Percentiles rank a stretch among this genome's conserved stretches.
Evolutionary conservation across 2,888 invertebrate genomes (phyloP).

Genomic region (Sericinus montela): DNA sequence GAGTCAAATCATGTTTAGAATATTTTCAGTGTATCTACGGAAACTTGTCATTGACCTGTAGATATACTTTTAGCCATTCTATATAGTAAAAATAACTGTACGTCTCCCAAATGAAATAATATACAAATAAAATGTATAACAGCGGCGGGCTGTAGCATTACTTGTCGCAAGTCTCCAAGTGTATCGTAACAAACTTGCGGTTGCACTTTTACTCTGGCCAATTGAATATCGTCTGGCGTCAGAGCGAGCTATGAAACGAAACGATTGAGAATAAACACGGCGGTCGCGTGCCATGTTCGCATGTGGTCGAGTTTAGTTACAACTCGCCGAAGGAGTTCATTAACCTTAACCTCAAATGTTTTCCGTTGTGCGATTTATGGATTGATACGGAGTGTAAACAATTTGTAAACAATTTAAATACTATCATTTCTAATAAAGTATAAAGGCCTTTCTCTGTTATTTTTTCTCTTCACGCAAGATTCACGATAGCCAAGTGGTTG

Average conservation of each 20-base stretch:
- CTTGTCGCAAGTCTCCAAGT: constrained; percentile 5
- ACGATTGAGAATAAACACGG: constrained; percentile 2
- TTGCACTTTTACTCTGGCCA: constrained; percentile 26
- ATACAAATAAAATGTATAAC: neutral
- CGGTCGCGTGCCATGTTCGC: neutral
- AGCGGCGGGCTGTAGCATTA: neutral
- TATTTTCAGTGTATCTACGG: no score
- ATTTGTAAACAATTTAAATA: no score
- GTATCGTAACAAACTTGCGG: constrained; percentile 23
- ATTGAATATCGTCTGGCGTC: constrained; percentile 1
- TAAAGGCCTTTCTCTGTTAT: no score
- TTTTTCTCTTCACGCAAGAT: no score
- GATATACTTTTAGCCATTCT: no score
- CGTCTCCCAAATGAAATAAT: no score
- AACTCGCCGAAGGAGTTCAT: constrained; percentile 3
- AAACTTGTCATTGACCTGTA: no score
- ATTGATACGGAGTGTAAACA: neutral
- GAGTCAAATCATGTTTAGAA: no score
- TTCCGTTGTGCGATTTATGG: neutral
- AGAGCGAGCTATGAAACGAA: constrained; percentile 3
- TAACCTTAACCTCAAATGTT: constrained; percentile 4
- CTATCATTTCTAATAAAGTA: no score
- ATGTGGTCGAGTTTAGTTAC: neutral
- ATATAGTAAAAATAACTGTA: no score
- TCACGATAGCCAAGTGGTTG: no score